Base-by-base conservation (phyloP, 1,140 invertebrate genomes). In the Pseudomyrmex pallidus region DNA sequence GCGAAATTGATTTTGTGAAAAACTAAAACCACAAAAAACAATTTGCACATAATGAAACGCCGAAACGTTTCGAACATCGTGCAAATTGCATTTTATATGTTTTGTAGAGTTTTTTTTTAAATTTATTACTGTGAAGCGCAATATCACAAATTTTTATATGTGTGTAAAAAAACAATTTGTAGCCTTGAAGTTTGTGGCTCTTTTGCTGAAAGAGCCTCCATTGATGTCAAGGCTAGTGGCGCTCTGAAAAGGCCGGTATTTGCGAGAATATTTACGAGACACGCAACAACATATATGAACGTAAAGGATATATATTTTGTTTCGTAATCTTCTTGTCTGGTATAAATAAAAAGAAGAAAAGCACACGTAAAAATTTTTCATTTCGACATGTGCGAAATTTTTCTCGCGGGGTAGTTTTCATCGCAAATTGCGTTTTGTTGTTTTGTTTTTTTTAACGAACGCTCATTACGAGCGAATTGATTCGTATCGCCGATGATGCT, bases 231-330 rank as follows among this genome's bases (percentile, higher is more conserved):
- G 76, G 76, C 61, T 76, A 13, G 20, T 59, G 17, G 44, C 17
- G 15, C n/a, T 70, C 44, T 61, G 35, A 52, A 57, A 80, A 72
- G 20, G 2, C 35, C 46, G 66, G 46, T 9, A 61, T 80, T 70
- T 80, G 72, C 50, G 46, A 80, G 64, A 70, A 72, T 50, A 70
- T 72, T 80, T 80, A 72, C 46, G 66, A 80, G 66, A 0, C 35
- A 20, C 17, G 46, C 35, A 35, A 35, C 5, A 35, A 35, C 35
- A 7, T 35, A 59, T 2, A 7, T 50, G 48, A 50, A 59, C 54
- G 9, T 17, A 50, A 80, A 68, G 15, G 20, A 44, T 70, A 70
- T 35, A 35, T 35, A 35, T 35, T 35, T 35, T 7, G 35, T 35
- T 1, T 3, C 35, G 35, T 35, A 35, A 35, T 35, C 5, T 0